Conservation (phyloP, 2,113 vertebrate genomes). For the Myiagra hebetior region DNA sequence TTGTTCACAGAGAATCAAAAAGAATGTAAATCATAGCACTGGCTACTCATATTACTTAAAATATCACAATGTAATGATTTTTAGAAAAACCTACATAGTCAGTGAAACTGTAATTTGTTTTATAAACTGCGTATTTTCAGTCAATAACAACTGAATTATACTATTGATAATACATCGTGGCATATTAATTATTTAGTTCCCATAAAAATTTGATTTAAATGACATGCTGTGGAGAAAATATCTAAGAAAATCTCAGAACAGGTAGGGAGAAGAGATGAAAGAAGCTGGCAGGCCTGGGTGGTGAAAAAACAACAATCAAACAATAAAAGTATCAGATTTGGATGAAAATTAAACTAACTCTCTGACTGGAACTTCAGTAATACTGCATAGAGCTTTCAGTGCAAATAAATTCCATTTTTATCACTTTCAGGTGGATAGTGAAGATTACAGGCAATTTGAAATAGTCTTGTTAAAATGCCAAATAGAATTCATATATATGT, state of each 20-base stretch:
- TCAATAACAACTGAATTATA: not conserved
- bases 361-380: not conserved
- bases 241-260: not conserved
- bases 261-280: not conserved
- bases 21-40: not conserved
- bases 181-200: not conserved
- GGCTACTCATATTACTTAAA: not conserved
- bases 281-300: not conserved
- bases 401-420: not conserved
- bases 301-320: not conserved
- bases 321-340: not conserved
- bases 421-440: not conserved
- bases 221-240: not conserved
- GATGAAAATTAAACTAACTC: not conserved
- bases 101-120: not conserved
- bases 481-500: not conserved
- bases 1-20: not conserved
- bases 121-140: not conserved
- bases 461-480: not conserved
- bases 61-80: not conserved
- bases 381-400: not conserved
- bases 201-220: not conserved
- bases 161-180: not conserved
- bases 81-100: not conserved
- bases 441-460: not conserved